Evolutionary conservation across 2,113 vertebrate genomes (phyloP), one percentile per base, ranked within the genome.

Genomic region (Corynorhinus townsendii): DNA sequence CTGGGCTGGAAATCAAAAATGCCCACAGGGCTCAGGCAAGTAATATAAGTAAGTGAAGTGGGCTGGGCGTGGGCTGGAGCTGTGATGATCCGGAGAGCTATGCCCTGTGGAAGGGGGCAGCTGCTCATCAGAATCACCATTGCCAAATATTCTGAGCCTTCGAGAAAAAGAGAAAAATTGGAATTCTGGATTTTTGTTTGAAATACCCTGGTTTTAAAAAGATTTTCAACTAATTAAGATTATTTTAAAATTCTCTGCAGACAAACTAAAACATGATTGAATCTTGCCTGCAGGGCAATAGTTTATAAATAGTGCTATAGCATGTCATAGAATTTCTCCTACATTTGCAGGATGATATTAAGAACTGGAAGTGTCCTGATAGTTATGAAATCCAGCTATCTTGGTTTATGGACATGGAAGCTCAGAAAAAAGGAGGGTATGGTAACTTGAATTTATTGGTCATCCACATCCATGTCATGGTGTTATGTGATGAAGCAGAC

Each of bases 151-250:
- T 38, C 24, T 7, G 22, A 88, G 11, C 38, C 14, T 85, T 92
- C 4, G 43, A 82, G 56, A 24, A 26, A 28, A 59, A 59, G 24
- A 59, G 33, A 86, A 73, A 89, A 86, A 59, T 24, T 26, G 73
- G 17, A 82, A 82, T 69, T 94, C 62, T 59, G 54, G 15, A 47
- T 14, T 79, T 59, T 43, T 85, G n/a, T 76, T 54, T 88, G 20
- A 88, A 81, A 33, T 33, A 38, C 1, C 4, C 35, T 71, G 7
- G 28, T 56, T 82, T 73, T 24, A 43, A 91, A 91, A 93, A 52
- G 73, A 76, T 68, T 92, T 85, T 93, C 26, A 85, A 43, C 28
- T 33, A 89, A 49, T 54, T 89, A 68, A 64, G 43, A 72, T 85
- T 64, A 66, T 81, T 89, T 82, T 17, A 80, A 40, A 91, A 40